phyloP scores from a whole-genome alignment of 2,888 invertebrate species.

The Caenorhabditis doughertyi region DNA sequence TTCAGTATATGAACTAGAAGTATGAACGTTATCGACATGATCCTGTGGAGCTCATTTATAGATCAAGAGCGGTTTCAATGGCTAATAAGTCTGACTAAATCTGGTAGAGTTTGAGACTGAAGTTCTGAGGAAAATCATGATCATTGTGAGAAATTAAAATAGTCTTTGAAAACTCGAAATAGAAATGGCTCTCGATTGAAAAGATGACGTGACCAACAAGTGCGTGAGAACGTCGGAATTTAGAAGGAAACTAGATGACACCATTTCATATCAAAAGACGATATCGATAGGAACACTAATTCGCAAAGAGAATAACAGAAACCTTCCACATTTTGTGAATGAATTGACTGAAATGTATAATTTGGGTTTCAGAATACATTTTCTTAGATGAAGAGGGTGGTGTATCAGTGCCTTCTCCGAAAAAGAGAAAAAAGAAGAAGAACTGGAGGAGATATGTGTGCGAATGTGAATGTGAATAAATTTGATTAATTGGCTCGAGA shows the following conservation, averaged over 20 bases:
- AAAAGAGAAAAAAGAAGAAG: conserved; percentile 31
- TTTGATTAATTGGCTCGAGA: conserved; percentile 63
- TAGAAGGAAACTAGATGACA: no score
- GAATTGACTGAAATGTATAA: conserved; percentile 54
- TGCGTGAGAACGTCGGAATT: not conserved
- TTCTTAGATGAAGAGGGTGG: conserved; percentile 16
- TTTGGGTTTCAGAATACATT: conserved; percentile 11
- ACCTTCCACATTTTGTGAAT: conserved; percentile 13
- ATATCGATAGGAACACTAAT: not conserved
- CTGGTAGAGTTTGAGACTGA: no score
- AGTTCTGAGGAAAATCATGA: no score
- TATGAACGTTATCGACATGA: no score
- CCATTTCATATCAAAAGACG: not conserved
- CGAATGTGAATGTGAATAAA: conserved; percentile 62
- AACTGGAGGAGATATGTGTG: conserved; percentile 48
- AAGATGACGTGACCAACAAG: not conserved
- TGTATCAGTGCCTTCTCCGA: conserved; percentile 46
- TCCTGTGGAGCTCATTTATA: no score
- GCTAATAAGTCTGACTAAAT: no score
- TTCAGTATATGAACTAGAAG: no score
- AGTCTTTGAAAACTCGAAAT: no score
- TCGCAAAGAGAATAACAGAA: not conserved
- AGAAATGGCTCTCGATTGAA: no score
- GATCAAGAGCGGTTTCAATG: no score
- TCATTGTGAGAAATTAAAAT: no score